Percentiles rank a stretch among this genome's conserved stretches.
These are phyloP conservation scores for Cephus spinipes DNA, from an alignment of 2,888 invertebrate species.

Conservation along the genomic window DNA sequence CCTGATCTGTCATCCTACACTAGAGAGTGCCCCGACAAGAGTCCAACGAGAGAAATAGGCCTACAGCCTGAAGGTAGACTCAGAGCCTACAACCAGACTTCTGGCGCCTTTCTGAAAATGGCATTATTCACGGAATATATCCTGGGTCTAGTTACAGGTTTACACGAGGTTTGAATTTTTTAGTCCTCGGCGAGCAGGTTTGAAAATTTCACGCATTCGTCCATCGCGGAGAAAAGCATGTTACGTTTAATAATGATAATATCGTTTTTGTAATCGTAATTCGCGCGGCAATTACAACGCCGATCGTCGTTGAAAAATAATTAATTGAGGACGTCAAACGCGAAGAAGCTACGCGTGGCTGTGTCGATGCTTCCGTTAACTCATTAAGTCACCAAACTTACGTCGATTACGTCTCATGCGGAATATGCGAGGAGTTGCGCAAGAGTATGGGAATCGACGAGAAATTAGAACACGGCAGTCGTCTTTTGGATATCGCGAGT, in stretches of 20 bases:
- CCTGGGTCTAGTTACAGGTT: no score
- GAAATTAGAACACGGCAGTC: constrained; percentile 19
- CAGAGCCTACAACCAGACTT: not conserved
- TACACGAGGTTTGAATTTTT: not conserved
- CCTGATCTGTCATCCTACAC: constrained; percentile 45
- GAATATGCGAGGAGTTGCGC: constrained; percentile 22
- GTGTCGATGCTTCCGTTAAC: not conserved
- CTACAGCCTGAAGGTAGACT: not conserved
- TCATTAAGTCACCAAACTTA: constrained; percentile 8
- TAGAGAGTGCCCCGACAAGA: not conserved
- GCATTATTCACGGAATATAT: not conserved
- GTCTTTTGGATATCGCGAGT: not conserved
- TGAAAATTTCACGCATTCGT: no score
- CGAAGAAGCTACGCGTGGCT: not conserved
- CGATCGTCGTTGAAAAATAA: not conserved
- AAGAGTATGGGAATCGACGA: constrained; percentile 17
- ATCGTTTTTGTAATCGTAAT: not conserved
- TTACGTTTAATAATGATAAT: not conserved
- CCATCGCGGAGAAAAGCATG: not conserved
- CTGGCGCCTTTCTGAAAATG: not conserved
- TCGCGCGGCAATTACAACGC: not conserved
- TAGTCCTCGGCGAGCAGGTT: not conserved
- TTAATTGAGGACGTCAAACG: not conserved
- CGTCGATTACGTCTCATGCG: constrained; percentile 17
- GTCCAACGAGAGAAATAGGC: not conserved